Evolutionary conservation across 2,113 vertebrate genomes (phyloP).

Genomic region (Mesoclemmys tuberculata): DNA sequence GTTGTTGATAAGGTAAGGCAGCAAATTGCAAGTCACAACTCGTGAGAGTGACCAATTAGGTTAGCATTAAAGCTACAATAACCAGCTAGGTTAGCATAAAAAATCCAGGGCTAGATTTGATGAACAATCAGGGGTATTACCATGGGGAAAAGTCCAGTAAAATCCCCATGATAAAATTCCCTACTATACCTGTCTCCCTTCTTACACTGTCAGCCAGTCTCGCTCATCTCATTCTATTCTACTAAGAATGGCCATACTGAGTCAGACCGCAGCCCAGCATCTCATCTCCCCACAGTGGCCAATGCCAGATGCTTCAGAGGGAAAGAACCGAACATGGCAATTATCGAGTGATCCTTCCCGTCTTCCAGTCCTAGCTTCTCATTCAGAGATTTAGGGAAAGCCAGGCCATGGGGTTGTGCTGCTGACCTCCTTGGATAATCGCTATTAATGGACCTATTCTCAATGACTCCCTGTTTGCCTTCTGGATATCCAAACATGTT

Average conservation of each 20-base stretch:
- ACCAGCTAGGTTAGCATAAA: background rate
- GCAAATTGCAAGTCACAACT: background rate
- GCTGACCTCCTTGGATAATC: background rate
- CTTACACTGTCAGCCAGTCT: background rate
- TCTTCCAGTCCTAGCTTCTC: background rate
- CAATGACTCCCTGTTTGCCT: background rate
- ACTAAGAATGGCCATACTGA: background rate
- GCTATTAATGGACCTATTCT: background rate
- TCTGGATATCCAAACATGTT: background rate
- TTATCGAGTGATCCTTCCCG: background rate
- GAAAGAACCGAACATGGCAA: background rate
- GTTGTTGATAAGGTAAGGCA: background rate
- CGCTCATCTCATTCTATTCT: background rate
- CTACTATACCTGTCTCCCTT: background rate
- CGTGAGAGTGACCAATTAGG: background rate
- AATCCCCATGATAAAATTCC: background rate
- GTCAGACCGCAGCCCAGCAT: background rate
- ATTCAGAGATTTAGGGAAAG: background rate
- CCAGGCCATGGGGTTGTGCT: background rate
- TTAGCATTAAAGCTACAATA: background rate
- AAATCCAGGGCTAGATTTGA: background rate
- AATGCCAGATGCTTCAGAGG: background rate
- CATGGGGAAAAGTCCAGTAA: background rate
- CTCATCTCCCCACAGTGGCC: background rate
- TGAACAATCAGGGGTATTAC: accelerated